Conservation (phyloP, 2,888 invertebrate genomes). For the Drosophila mayaguana region DNA sequence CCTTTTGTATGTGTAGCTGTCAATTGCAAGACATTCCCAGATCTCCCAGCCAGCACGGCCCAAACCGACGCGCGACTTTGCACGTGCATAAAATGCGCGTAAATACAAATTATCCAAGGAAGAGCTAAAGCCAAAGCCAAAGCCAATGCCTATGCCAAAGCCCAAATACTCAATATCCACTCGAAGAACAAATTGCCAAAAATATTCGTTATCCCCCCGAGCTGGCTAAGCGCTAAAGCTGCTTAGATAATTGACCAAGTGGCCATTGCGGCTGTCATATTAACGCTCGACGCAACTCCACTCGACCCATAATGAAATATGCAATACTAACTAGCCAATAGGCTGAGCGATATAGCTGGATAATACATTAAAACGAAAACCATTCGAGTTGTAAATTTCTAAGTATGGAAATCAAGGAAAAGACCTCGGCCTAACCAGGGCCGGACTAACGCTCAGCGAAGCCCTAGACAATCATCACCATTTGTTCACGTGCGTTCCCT, state of each 20-base stretch:
- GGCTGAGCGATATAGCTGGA: too few relatives aligned
- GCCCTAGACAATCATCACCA: too few relatives aligned
- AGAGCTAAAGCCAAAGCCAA: not conserved
- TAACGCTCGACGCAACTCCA: too few relatives aligned
- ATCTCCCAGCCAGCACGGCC: too few relatives aligned
- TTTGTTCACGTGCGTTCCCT: too few relatives aligned
- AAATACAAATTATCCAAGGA: conserved; percentile 45
- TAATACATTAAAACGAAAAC: not conserved
- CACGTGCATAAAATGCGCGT: conserved; percentile 48
- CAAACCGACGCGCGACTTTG: conserved; percentile 3
- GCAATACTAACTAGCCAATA: not conserved
- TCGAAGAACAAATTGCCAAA: conserved; percentile 25
- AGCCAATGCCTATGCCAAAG: too few relatives aligned
- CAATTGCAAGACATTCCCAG: conserved; percentile 35
- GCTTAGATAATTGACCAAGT: conserved; percentile 6
- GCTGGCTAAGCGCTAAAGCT: conserved; percentile 6
- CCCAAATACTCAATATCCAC: not conserved
- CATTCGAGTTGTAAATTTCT: not conserved
- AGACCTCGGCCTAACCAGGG: too few relatives aligned
- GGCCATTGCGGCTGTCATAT: not conserved
- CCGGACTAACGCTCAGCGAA: too few relatives aligned
- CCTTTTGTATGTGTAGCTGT: conserved; percentile 50
- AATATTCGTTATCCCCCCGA: not conserved
- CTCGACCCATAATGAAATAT: not conserved
- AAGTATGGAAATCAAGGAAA: too few relatives aligned